Percentiles rank a stretch among this genome's conserved stretches.
phyloP scores from a whole-genome alignment of 2,888 invertebrate genomes.

The Noctua janthina region DNA sequence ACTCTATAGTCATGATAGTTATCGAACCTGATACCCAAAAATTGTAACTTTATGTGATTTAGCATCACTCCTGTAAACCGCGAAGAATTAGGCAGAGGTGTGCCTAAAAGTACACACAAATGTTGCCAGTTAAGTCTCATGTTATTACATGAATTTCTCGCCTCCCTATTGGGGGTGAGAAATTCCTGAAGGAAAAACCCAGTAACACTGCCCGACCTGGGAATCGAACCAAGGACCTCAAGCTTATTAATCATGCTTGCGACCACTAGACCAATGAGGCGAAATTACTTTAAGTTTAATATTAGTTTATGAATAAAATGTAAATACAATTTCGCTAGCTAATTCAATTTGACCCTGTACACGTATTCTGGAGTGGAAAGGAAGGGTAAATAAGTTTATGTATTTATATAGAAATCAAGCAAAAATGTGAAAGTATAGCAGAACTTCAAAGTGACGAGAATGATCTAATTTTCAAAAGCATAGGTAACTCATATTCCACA shows the following conservation, averaged over 20 bases:
- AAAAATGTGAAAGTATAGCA: not conserved
- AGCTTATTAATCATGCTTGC: not conserved
- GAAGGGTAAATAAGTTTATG: too few relatives aligned
- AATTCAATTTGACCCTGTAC: not conserved
- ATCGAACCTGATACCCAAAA: not conserved
- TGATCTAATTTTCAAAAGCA: slow-evolving; percentile 6
- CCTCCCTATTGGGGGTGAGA: not conserved
- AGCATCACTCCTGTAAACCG: not conserved
- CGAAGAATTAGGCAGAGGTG: not conserved
- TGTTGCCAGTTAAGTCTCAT: not conserved
- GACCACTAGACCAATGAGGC: not conserved
- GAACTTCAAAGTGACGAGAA: not conserved
- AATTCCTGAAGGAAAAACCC: not conserved
- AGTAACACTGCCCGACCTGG: not conserved
- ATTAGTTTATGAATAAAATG: too few relatives aligned
- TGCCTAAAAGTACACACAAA: not conserved
- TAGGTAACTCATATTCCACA: slow-evolving; percentile 58
- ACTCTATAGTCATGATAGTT: not conserved
- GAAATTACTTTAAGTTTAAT: not conserved
- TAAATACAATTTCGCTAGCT: not conserved
- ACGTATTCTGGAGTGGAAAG: not conserved
- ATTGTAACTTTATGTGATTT: not conserved
- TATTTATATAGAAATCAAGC: not conserved
- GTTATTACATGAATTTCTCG: too few relatives aligned
- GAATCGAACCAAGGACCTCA: not conserved